These are phyloP conservation scores for Yponomeuta evonymella DNA, from an alignment of 2,888 invertebrate genomes.

Conservation along the genomic window DNA sequence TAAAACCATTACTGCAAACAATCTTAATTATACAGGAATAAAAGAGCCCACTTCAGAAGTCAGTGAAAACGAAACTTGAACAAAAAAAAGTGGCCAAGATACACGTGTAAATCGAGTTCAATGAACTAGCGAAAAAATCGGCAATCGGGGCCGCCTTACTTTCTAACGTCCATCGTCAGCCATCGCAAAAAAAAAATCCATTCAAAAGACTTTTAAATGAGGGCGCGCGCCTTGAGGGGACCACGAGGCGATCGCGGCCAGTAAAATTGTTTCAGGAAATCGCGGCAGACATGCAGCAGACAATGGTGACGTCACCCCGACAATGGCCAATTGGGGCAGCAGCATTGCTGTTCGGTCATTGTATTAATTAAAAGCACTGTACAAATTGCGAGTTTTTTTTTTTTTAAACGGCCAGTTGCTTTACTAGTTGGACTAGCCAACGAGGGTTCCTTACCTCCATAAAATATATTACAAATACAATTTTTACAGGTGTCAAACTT, in stretches of 20 bases:
- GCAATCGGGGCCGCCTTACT: neutral
- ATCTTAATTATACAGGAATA: too few relatives aligned
- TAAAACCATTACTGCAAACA: neutral
- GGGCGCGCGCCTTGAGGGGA: constrained; percentile 29
- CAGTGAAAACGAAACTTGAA: neutral
- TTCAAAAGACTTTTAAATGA: constrained; percentile 36
- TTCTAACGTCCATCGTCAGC: neutral
- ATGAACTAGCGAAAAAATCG: constrained; percentile 4
- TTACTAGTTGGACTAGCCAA: too few relatives aligned
- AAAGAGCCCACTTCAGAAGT: neutral
- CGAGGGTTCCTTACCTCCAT: too few relatives aligned
- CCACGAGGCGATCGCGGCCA: constrained; percentile 48
- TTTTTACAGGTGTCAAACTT: too few relatives aligned
- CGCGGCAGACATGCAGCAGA: constrained; percentile 65
- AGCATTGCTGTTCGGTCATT: constrained; percentile 18
- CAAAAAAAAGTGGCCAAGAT: neutral
- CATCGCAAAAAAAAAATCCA: constrained; percentile 33
- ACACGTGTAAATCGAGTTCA: neutral
- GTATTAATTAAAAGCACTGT: neutral
- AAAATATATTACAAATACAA: too few relatives aligned
- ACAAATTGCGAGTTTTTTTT: neutral
- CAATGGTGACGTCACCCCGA: constrained; percentile 57
- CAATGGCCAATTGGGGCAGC: constrained; percentile 59
- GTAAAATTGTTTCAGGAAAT: constrained; percentile 62
- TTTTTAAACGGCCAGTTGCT: too few relatives aligned